phyloP scores from a whole-genome alignment of 1,140 invertebrate genomes.

The Semibalanus balanoides region DNA sequence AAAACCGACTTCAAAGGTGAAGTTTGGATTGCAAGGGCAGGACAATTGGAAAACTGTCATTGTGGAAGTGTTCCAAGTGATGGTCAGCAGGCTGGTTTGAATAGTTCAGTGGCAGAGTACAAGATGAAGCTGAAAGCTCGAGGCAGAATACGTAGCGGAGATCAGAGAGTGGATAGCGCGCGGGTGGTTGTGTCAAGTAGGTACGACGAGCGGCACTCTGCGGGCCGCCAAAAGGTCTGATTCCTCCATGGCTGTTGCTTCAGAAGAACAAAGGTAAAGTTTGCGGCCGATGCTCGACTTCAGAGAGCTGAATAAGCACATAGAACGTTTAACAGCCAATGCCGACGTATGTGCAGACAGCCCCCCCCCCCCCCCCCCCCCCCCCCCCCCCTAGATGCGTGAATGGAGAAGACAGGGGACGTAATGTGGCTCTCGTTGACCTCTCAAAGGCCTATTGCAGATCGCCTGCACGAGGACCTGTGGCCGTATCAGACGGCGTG shows the following conservation, averaged over 20 bases:
- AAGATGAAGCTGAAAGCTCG: too few species aligned
- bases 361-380: too few species aligned
- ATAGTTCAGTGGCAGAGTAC: too few species aligned
- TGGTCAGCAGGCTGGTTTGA: too few species aligned
- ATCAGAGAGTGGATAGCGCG: background rate
- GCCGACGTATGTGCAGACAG: slow-evolving; percentile 8
- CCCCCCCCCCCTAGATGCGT: too few species aligned
- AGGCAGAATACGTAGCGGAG: too few species aligned
- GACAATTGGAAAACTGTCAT: too few species aligned
- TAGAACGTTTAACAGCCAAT: background rate
- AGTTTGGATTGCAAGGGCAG: too few species aligned
- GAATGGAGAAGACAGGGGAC: slow-evolving; percentile 6
- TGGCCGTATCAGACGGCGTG: slow-evolving; percentile 12
- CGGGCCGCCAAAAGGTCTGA: slow-evolving; percentile 6
- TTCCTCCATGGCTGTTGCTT: slow-evolving; percentile 12
- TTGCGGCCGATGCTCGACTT: slow-evolving; percentile 8
- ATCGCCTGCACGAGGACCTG: background rate
- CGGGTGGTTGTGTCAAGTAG: slow-evolving; percentile 7
- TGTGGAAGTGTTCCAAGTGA: too few species aligned
- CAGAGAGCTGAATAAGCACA: slow-evolving; percentile 8
- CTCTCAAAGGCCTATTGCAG: slow-evolving; percentile 8
- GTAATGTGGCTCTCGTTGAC: slow-evolving; percentile 7
- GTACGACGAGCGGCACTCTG: slow-evolving; percentile 5
- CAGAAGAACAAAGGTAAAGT: slow-evolving; percentile 7
- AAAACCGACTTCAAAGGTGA: too few species aligned